These are phyloP conservation scores for Tenualosa thibaudeaui DNA, from an alignment of 2,797 vertebrate species.

Conservation along the genomic window DNA sequence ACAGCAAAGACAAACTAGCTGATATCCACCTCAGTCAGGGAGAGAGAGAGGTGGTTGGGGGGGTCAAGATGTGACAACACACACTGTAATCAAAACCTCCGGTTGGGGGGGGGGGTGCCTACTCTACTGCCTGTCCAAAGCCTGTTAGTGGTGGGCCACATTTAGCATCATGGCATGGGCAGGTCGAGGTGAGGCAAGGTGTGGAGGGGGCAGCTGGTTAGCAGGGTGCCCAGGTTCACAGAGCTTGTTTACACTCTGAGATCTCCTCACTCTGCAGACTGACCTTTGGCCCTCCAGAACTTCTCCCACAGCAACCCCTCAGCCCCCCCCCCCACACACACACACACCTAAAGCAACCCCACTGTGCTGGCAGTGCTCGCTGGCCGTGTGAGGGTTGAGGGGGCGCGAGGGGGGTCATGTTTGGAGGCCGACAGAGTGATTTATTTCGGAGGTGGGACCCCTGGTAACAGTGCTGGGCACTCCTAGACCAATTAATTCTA, in stretches of 20 bases:
- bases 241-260: constrained; percentile 32
- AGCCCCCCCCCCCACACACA: neutral
- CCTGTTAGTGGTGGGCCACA: neutral
- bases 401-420: neutral
- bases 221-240: constrained; percentile 26
- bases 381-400: neutral
- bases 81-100: constrained; percentile 6
- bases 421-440: constrained; percentile 27
- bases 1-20: neutral
- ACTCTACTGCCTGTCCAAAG: neutral
- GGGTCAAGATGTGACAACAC: neutral
- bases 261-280: constrained; percentile 21
- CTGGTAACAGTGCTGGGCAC: constrained; percentile 26
- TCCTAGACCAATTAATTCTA: constrained; percentile 44
- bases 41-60: neutral
- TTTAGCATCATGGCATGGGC: neutral
- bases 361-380: neutral
- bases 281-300: constrained; percentile 36
- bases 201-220: constrained; percentile 8
- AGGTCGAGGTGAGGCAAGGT: neutral
- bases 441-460: constrained; percentile 41
- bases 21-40: constrained; percentile 8
- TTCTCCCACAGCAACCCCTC: neutral
- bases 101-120: neutral
- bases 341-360: neutral